Base-by-base conservation (phyloP, 2,888 invertebrate species). In the Cantharis nigra region DNA sequence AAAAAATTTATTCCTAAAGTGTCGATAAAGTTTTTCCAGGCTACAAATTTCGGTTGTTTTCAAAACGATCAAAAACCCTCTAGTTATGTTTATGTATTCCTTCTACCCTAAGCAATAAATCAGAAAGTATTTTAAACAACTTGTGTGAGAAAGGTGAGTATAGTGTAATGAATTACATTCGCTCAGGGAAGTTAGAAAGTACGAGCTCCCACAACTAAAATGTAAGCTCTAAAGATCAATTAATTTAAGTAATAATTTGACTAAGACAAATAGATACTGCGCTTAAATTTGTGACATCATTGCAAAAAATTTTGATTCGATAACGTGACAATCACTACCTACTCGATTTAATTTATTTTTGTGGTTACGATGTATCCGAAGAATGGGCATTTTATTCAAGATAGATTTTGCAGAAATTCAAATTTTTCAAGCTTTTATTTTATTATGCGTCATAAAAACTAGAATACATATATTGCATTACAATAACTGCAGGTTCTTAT, bases 311-410 rank as follows among this genome's bases (percentile, higher is more conserved):
- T 49, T 49, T 49, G 49, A 49, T 49, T 7, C 49, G n/a, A 49
- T 7, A 49, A n/a, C 49, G n/a, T n/a, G 49, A 49, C 7, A 49
- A 49, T n/a, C 49, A n/a, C 7, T 49, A 49, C n/a, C 7, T 20
- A 20, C 33, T 5, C 9, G 28, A 49, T n/a, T n/a, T 49, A 49
- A 49, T 49, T 49, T 49, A 49, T 49, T 76, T 73, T 75, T 75
- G 74, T 74, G 77, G 78, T 80, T 79, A 80, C 78, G 79, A 78
- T 80, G 79, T 78, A 80, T 80, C 77, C 75, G 78, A 79, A 71
- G 75, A 79, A 80, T 80, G 80, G 69, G 79, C 77, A 78, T 80
- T 80, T 80, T 80, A 80, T 80, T 80, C 80, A 79, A 69, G 75
- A 78, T 75, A 74, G 77, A 76, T 74, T 79, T 71, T 79, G 80